Conservation (phyloP, 2,113 vertebrate genomes). For the Rostratula benghalensis region DNA sequence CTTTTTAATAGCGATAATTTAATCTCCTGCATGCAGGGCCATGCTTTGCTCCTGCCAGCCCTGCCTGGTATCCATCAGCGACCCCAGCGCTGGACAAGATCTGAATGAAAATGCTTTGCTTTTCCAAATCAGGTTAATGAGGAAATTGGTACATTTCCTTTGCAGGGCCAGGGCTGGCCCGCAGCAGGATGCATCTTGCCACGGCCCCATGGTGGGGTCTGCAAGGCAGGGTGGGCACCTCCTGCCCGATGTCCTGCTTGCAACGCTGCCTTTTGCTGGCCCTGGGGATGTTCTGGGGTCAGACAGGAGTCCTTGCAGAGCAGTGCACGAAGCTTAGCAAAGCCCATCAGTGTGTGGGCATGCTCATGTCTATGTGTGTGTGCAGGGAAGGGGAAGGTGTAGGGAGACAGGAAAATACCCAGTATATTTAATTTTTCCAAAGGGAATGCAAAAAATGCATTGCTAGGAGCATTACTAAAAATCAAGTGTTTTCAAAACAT, state of each 20-base stretch:
- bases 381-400: background rate
- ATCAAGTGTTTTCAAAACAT: background rate
- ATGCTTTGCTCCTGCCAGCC: background rate
- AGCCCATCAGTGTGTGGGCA: rapidly evolving
- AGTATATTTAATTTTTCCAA: background rate
- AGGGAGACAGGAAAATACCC: background rate
- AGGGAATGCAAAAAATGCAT: background rate
- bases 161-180: background rate
- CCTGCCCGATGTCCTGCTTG: background rate
- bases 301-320: background rate
- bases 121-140: constrained; percentile 58
- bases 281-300: no score
- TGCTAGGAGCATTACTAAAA: background rate
- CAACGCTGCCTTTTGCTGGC: background rate
- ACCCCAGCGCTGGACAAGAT: background rate
- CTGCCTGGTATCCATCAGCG: constrained; percentile 38
- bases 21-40: constrained; percentile 37
- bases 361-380: background rate
- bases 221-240: background rate
- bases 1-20: constrained; percentile 45
- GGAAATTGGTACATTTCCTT: constrained; percentile 54
- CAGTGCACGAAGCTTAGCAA: background rate
- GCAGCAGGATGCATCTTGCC: background rate
- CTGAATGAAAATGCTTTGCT: constrained; percentile 54
- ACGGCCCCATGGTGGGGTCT: rapidly evolving